These are phyloP conservation scores for Festucalex cinctus DNA, from an alignment of 2,113 vertebrate species.

Conservation along the genomic window DNA sequence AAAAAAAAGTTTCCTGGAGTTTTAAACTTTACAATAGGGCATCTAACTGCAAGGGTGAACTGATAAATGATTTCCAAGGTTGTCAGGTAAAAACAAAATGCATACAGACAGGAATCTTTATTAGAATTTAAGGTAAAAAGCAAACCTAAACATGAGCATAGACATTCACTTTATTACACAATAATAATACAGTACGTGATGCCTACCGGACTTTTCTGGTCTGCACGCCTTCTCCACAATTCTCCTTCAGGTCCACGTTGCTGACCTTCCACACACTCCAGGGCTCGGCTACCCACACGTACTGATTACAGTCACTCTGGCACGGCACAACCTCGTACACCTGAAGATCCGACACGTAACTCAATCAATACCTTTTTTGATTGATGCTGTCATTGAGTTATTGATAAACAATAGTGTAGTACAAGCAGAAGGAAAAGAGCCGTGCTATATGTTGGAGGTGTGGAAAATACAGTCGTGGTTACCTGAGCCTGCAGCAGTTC, in stretches of 20 bases:
- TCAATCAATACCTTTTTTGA: neutral
- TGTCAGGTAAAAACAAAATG: neutral
- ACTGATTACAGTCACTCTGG: constrained; percentile 93
- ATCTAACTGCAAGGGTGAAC: too few species aligned
- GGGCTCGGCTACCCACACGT: constrained; percentile 89
- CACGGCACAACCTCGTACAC: constrained; percentile 96
- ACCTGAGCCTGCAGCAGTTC: constrained; percentile 74
- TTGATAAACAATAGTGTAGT: neutral
- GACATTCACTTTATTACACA: neutral
- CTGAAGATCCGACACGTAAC: constrained; percentile 54
- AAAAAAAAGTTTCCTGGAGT: too few species aligned
- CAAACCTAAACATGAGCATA: too few species aligned
- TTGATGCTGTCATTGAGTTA: neutral
- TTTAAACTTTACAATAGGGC: too few species aligned
- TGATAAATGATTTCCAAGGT: neutral
- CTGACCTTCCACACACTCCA: constrained; percentile 97
- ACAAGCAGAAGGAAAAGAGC: neutral
- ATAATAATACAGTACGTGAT: too few species aligned
- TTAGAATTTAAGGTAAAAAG: too few species aligned
- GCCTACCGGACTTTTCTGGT: constrained; percentile 93
- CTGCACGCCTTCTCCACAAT: constrained; percentile 93
- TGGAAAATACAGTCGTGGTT: constrained; percentile 37
- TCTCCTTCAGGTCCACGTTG: constrained; percentile 86
- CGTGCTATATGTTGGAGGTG: neutral
- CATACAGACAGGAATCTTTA: too few species aligned